These are phyloP conservation scores for Xenopus borealis DNA, from an alignment of 2,113 vertebrate species.

Conservation along the genomic window DNA sequence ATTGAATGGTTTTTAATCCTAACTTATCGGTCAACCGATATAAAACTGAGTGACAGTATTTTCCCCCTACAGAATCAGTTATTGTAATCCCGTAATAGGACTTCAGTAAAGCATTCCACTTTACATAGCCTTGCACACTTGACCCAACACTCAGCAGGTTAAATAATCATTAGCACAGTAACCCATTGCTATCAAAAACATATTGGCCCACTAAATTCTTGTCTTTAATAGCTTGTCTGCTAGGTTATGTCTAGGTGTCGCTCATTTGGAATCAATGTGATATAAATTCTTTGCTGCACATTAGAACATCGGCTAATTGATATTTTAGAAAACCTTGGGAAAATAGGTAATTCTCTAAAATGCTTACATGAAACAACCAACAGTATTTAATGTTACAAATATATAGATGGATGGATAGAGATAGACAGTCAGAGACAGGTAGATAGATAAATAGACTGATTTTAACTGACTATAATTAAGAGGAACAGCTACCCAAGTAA, in stretches of 20 bases:
- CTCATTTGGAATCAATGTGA: slow-evolving; percentile 45
- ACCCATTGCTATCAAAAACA: slow-evolving; percentile 58
- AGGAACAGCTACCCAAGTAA: no score
- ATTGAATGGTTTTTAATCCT: not conserved
- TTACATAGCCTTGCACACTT: slow-evolving; percentile 49
- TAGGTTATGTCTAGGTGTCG: slow-evolving; percentile 4
- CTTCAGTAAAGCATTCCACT: slow-evolving; percentile 41
- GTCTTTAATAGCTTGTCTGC: slow-evolving; percentile 50
- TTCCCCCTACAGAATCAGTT: slow-evolving; percentile 26
- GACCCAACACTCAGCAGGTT: slow-evolving; percentile 51
- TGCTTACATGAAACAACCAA: no score
- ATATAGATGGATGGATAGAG: no score
- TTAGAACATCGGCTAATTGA: slow-evolving; percentile 48
- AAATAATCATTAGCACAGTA: slow-evolving; percentile 55
- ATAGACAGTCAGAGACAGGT: no score
- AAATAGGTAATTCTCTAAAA: no score
- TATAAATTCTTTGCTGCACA: slow-evolving; percentile 46
- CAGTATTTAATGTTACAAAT: no score
- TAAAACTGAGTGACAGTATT: slow-evolving; percentile 11
- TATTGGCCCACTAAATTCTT: slow-evolving; percentile 55
- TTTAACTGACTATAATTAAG: no score
- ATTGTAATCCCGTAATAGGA: slow-evolving; percentile 23
- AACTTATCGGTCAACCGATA: not conserved
- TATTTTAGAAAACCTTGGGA: slow-evolving; percentile 44
- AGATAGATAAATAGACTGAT: no score